A percentile compares a stretch with the other conserved stretches of the same genome.
These are phyloP conservation scores for Leucophenga varia DNA, from an alignment of 1,140 invertebrate species.

Conservation along the genomic window DNA sequence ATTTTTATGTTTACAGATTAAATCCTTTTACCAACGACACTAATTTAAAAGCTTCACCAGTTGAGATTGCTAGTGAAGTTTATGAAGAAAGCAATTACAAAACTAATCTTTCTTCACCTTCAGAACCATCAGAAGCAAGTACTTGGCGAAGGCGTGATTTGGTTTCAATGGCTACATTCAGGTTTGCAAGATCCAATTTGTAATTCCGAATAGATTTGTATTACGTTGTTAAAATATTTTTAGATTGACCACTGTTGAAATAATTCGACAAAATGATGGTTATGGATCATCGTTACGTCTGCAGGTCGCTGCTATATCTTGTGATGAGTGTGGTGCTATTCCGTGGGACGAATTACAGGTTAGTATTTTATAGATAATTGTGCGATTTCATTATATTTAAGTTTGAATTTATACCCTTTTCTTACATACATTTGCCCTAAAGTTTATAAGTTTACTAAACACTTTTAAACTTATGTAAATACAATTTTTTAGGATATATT, in stretches of 20 bases:
- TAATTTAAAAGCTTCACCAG: conserved; percentile 58
- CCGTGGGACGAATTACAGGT: conserved; percentile 95
- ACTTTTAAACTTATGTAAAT: too few relatives aligned
- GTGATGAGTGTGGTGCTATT: conserved; percentile 83
- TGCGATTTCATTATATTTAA: conserved; percentile 5
- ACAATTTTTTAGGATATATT: too few relatives aligned
- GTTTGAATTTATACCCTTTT: conserved; percentile 4
- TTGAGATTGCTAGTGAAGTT: conserved; percentile 84
- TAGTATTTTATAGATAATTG: conserved; percentile 2
- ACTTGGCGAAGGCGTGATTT: conserved; percentile 76
- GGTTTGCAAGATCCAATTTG: conserved; percentile 19
- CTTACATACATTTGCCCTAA: too few relatives aligned
- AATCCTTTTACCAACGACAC: conserved; percentile 56
- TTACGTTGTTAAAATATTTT: not conserved
- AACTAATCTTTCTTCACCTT: conserved; percentile 69
- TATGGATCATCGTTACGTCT: conserved; percentile 73
- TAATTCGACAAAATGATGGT: conserved; percentile 77
- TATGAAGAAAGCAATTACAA: conserved; percentile 70
- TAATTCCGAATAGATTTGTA: too few relatives aligned
- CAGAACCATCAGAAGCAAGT: conserved; percentile 77
- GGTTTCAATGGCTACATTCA: conserved; percentile 61
- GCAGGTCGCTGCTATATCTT: conserved; percentile 73
- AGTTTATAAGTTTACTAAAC: too few relatives aligned
- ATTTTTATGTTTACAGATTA: conserved; percentile 29
- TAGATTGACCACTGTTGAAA: conserved; percentile 76